Base-by-base conservation (phyloP, 2,888 invertebrate species). In the Phaedon cochleariae region DNA sequence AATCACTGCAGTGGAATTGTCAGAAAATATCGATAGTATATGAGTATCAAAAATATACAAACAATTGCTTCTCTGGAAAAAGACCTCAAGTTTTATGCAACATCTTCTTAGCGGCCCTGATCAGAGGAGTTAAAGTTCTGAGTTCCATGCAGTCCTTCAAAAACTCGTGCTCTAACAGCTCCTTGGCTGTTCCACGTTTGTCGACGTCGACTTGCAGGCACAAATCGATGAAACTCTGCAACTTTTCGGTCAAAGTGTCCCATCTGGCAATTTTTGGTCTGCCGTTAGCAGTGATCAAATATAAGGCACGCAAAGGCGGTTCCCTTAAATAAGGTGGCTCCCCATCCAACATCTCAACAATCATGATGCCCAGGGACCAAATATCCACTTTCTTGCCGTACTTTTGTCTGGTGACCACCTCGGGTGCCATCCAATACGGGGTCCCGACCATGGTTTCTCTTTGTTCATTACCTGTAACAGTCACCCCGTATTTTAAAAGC, bases 371-470 rank as follows among this genome's bases (percentile, higher is more conserved):
- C 63, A 98, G 86, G 0, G 96, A 96, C 96, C 96, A 96, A 41
- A 96, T 93, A 80, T 96, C 96, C 0, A 96, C 41, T 70, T 83
- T 84, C 79, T 95, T 95, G 9, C 96, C 97, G 76, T 97, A 97
- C 75, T 95, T 93, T 79, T 97, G 96, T 69, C 96, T 87, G 0
- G 94, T 95, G 0, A 95, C 95, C 0, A 96, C 94, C 83, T 96
- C 96, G 0, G 97, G 97, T 0, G 97, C 96, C 97, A 98, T 98
- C 98, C 97, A 97, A 79, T 96, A 97, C 0, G 97, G 97, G 0
- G 97, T 97, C n/a, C 97, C 97, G 0, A 97, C 97, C 95, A 97
- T 95, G 0, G 97, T 97, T 80, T 95, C 94, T 62, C 76, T 64
- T 81, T 98, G 97, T 78, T 96, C 94, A 74, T 96, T 97, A 0